These are phyloP conservation scores for Atherinomorus stipes DNA, from an alignment of 2,113 vertebrate genomes.

Conservation along the genomic window DNA sequence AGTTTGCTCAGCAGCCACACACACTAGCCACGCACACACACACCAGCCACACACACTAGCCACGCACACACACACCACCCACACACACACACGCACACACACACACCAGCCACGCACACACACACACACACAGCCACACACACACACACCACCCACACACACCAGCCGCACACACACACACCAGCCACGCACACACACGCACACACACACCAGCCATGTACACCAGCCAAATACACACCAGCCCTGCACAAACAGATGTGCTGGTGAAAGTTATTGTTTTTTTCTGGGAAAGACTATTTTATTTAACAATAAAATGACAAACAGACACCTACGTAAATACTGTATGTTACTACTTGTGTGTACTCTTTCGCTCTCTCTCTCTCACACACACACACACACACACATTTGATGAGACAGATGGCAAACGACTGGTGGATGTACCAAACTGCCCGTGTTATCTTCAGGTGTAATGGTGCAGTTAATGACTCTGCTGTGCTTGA, in stretches of 20 bases:
- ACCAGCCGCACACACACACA: too few relatives aligned
- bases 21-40: background rate
- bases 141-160: too few relatives aligned
- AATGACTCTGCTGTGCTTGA: slow-evolving; percentile 78
- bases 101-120: background rate
- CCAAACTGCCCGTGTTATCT: slow-evolving; percentile 80
- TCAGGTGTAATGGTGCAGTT: slow-evolving; percentile 81
- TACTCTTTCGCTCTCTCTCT: too few relatives aligned
- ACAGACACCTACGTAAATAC: slow-evolving; percentile 7
- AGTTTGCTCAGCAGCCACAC: background rate
- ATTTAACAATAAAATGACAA: background rate
- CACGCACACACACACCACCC: too few relatives aligned
- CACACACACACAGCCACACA: too few relatives aligned
- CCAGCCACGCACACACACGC: background rate
- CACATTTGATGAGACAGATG: slow-evolving; percentile 77
- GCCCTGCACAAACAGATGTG: background rate
- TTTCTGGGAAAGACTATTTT: background rate
- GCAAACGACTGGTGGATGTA: slow-evolving; percentile 73
- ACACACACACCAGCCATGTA: too few relatives aligned
- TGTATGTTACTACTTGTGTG: slow-evolving; percentile 7
- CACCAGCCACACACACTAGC: too few relatives aligned
- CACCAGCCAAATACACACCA: too few relatives aligned
- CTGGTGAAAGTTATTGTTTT: background rate
- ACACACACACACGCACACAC: too few relatives aligned
- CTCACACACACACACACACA: slow-evolving; percentile 2